These are phyloP conservation scores for Solea solea DNA, from an alignment of 2,113 vertebrate genomes.

Conservation along the genomic window DNA sequence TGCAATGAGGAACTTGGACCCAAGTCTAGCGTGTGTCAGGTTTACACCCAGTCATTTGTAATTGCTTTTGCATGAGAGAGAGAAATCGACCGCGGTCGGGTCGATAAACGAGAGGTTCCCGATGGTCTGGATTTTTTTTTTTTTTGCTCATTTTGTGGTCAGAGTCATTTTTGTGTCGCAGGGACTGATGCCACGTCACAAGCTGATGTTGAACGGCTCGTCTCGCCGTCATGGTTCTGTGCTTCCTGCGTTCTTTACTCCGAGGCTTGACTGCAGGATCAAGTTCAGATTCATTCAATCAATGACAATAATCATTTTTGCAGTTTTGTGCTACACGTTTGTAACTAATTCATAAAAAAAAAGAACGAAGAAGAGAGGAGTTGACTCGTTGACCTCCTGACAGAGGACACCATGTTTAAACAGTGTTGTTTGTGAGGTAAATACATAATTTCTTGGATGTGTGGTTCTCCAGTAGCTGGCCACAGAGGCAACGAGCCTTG, in stretches of 20 bases:
- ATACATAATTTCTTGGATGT: conserved; percentile 10
- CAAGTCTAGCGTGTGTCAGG: conserved; percentile 33
- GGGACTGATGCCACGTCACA: conserved; percentile 34
- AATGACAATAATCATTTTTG: conserved; percentile 25
- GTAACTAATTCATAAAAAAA: not conserved
- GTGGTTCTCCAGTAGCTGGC: conserved; percentile 8
- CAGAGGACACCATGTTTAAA: not conserved
- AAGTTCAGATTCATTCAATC: conserved; percentile 19
- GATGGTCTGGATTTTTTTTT: conserved; percentile 2
- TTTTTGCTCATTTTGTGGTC: conserved; percentile 1
- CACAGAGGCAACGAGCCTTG: conserved; percentile 16
- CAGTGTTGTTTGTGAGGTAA: conserved; percentile 14
- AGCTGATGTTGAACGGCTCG: not conserved
- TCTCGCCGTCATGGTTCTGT: conserved; percentile 12
- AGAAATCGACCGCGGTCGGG: conserved; percentile 4
- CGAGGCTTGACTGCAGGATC: conserved; percentile 25
- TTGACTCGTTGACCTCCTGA: not conserved
- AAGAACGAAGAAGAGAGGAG: not conserved
- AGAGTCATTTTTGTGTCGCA: conserved; percentile 24
- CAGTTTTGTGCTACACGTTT: conserved; percentile 3
- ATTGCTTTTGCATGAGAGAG: conserved; percentile 25
- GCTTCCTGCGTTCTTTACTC: conserved; percentile 21
- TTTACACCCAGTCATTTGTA: conserved; percentile 21
- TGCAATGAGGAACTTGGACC: conserved; percentile 37
- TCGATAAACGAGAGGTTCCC: conserved; percentile 13